Evolutionary conservation across 2,797 vertebrate species (phyloP).

Genomic region (Esox lucius): DNA sequence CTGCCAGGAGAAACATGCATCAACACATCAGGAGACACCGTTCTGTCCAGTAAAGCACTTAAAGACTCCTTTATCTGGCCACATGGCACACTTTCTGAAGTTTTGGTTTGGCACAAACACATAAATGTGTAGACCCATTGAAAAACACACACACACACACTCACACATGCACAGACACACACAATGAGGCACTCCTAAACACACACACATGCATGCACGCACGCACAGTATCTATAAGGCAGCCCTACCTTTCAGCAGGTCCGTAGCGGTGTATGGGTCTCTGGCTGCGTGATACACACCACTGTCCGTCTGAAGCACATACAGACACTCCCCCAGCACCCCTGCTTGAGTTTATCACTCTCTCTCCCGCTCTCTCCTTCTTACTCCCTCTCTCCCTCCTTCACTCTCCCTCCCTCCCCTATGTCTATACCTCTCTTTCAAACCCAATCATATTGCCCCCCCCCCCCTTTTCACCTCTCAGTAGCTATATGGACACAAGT

Average conservation of each 20-base stretch:
- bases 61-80: background rate
- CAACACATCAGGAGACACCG: background rate
- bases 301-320: background rate
- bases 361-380: slow-evolving; percentile 23
- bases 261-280: slow-evolving; percentile 53
- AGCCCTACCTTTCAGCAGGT: slow-evolving; percentile 55
- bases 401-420: background rate
- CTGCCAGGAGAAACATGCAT: background rate
- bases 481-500: background rate
- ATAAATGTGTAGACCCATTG: background rate
- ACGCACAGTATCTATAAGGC: slow-evolving; percentile 37
- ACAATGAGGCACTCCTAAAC: background rate
- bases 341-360: slow-evolving; percentile 35
- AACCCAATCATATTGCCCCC: background rate
- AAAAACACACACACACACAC: slow-evolving; percentile 11
- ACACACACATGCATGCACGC: slow-evolving; percentile 20
- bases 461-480: background rate
- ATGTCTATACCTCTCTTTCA: background rate
- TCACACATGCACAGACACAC: slow-evolving; percentile 32
- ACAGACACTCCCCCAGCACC: slow-evolving; percentile 10
- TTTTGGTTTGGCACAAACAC: slow-evolving; percentile 34
- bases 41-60: slow-evolving; percentile 1
- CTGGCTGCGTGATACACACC: slow-evolving; percentile 22
- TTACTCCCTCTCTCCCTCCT: background rate
- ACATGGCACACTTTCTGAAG: slow-evolving; percentile 7